phyloP scores from a whole-genome alignment of 92 coral and sea anemone genomes.

The Paramuricea clavata region DNA sequence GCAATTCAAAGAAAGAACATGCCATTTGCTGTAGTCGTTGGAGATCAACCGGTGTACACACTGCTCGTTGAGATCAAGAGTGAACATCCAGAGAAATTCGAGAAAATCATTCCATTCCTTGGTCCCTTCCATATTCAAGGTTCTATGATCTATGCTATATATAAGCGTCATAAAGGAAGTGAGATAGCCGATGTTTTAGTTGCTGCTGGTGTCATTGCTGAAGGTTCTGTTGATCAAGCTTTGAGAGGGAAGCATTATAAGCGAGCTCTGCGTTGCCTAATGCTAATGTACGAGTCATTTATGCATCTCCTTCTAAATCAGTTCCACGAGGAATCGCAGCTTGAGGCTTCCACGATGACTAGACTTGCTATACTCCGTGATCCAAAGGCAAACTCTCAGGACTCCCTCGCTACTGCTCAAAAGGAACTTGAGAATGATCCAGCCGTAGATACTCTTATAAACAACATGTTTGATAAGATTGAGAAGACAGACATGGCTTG shows the following conservation, averaged over 20 bases:
- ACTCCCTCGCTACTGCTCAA: constrained; percentile 10
- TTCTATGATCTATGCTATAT: constrained; percentile 24
- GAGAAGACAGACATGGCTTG: constrained; percentile 26
- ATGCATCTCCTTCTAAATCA: constrained; percentile 14
- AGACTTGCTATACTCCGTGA: constrained; percentile 14
- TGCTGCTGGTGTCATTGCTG: constrained; percentile 41
- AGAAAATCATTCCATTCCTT: constrained; percentile 36
- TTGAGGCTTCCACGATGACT: constrained; percentile 7
- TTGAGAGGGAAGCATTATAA: constrained; percentile 26
- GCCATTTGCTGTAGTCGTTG: constrained; percentile 39
- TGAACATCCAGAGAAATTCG: constrained; percentile 13
- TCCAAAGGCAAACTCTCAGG: constrained; percentile 15
- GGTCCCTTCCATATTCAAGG: constrained; percentile 40
- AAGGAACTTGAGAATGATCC: constrained; percentile 25
- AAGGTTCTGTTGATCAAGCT: constrained; percentile 45
- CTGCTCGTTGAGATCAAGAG: constrained; percentile 36
- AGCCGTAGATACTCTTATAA: not conserved
- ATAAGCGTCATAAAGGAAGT: constrained; percentile 25
- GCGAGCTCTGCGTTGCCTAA: constrained; percentile 32
- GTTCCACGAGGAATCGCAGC: not conserved
- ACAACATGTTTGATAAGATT: constrained; percentile 10
- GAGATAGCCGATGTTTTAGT: constrained; percentile 17
- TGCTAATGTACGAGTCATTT: constrained; percentile 31
- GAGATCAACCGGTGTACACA: constrained; percentile 31
- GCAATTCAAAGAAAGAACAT: constrained; percentile 18